Evolutionary conservation across 2,113 vertebrate species (phyloP).

Genomic region (Poeciliopsis retropinna): DNA sequence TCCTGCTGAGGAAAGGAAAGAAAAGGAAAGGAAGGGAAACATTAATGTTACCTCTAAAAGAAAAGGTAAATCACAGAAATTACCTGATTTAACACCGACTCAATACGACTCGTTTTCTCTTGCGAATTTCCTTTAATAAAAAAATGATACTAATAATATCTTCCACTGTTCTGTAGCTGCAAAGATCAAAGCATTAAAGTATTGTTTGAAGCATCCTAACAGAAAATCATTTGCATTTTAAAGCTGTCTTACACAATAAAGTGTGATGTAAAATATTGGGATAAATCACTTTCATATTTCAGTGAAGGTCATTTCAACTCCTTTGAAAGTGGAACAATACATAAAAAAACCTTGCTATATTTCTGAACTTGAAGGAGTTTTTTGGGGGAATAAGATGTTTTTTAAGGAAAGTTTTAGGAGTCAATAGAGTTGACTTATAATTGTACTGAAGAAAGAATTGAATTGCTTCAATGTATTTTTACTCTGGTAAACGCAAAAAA

Average conservation of each 20-base stretch:
- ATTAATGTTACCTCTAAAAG: neutral
- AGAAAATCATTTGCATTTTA: constrained; percentile 9
- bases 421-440: too few relatives aligned
- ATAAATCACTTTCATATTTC: constrained; percentile 34
- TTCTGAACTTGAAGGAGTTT: constrained; percentile 23
- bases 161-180: neutral
- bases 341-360: neutral
- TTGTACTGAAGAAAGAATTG: too few relatives aligned
- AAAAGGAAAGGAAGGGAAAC: constrained; percentile 10
- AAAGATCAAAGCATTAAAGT: constrained; percentile 43
- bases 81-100: constrained; percentile 22
- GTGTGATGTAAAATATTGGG: constrained; percentile 8
- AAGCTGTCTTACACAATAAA: constrained; percentile 8
- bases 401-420: too few relatives aligned
- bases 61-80: neutral
- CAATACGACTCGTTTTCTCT: constrained; percentile 10
- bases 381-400: neutral
- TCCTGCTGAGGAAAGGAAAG: neutral
- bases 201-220: constrained; percentile 18
- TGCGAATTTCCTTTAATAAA: constrained; percentile 21
- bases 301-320: constrained; percentile 41
- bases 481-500: too few relatives aligned
- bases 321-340: constrained; percentile 44
- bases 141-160: constrained; percentile 1
- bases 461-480: too few relatives aligned